These are phyloP conservation scores for Dasyurus viverrinus DNA, from an alignment of 2,113 vertebrate species.

Conservation along the genomic window DNA sequence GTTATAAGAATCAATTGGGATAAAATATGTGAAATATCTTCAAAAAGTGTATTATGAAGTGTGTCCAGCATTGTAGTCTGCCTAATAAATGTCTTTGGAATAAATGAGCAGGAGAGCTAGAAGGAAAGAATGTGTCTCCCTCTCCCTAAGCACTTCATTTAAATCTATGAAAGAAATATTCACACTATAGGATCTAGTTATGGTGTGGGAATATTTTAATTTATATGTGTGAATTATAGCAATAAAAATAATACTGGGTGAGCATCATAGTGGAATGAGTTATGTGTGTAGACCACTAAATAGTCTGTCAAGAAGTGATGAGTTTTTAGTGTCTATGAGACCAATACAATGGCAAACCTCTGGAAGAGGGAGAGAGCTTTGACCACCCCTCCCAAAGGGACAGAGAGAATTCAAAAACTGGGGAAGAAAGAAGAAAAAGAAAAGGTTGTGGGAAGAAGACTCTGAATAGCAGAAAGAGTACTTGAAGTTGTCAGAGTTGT, in stretches of 20 bases:
- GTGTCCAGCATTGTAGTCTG: neutral
- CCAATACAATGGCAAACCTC: conserved; percentile 2
- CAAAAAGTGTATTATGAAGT: neutral
- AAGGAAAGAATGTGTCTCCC: neutral
- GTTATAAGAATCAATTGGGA: neutral
- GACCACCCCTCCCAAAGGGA: neutral
- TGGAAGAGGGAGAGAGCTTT: neutral
- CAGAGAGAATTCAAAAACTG: neutral
- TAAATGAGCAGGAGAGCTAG: neutral
- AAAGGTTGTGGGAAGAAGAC: neutral
- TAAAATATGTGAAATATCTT: neutral
- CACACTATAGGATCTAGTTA: neutral
- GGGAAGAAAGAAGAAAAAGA: neutral
- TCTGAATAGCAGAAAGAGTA: neutral
- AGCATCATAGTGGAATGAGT: conserved; percentile 3
- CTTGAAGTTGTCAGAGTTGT: neutral
- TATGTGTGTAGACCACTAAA: neutral
- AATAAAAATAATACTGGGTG: neutral
- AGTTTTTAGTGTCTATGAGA: neutral
- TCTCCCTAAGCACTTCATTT: conserved; percentile 10
- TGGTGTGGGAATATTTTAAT: neutral
- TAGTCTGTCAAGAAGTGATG: neutral
- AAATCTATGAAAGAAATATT: neutral
- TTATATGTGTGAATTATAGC: conserved; percentile 18
- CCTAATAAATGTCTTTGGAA: neutral